These are phyloP conservation scores for Phrixothrix hirtus DNA, from an alignment of 2,888 invertebrate species.

Conservation along the genomic window DNA sequence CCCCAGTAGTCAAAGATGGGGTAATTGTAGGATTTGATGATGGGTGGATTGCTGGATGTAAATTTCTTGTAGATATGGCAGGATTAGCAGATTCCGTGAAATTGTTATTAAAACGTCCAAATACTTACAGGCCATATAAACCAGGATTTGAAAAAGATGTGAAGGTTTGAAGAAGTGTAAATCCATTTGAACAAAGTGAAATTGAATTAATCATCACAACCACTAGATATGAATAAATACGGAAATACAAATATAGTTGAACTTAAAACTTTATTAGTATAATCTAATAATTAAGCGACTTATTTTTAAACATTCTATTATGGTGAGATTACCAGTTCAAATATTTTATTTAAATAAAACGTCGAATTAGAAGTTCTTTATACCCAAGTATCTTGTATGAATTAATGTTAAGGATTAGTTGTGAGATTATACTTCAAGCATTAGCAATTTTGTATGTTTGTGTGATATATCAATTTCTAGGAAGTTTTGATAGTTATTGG, in stretches of 20 bases:
- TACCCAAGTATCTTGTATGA: no score
- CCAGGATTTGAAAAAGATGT: slow-evolving; percentile 79
- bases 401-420: no score
- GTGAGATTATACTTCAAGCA: no score
- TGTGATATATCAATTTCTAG: no score
- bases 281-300: no score
- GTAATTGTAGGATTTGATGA: slow-evolving; percentile 72
- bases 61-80: slow-evolving; percentile 83
- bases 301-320: no score
- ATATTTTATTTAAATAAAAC: no score
- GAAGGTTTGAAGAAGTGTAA: slow-evolving; percentile 71
- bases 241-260: slow-evolving; percentile 65
- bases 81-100: slow-evolving; percentile 77
- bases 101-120: slow-evolving; percentile 64
- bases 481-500: no score
- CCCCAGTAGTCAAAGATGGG: slow-evolving; percentile 67
- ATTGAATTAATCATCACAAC: slow-evolving; percentile 69
- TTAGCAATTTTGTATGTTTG: no score
- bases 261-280: slow-evolving; percentile 63
- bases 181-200: slow-evolving; percentile 66
- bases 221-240: slow-evolving; percentile 61
- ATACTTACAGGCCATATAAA: slow-evolving; percentile 70
- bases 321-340: no score
- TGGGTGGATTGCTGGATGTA: slow-evolving; percentile 75
- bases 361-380: no score